A percentile compares a stretch with the other conserved stretches of the same genome.
These are phyloP conservation scores for Tetrax tetrax DNA, from an alignment of 2,113 vertebrate species.

Conservation along the genomic window DNA sequence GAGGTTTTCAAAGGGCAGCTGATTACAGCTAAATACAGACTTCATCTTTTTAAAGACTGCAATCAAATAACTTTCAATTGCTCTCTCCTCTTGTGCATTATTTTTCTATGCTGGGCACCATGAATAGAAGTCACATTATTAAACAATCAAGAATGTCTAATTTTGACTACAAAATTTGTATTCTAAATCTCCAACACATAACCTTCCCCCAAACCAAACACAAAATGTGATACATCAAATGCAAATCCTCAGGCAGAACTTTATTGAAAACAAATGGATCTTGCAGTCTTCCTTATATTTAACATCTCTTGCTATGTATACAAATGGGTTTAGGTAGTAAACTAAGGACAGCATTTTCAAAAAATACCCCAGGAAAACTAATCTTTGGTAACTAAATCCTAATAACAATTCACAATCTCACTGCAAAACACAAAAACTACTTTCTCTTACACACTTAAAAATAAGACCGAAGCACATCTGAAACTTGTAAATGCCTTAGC, in stretches of 20 bases:
- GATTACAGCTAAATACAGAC: slow-evolving; percentile 78
- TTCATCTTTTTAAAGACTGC: slow-evolving; percentile 69
- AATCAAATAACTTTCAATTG: slow-evolving; percentile 77
- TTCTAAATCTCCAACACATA: not conserved
- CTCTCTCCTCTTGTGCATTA: slow-evolving; percentile 66
- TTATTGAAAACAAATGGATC: slow-evolving; percentile 31
- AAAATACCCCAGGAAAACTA: not conserved
- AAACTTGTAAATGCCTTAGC: not conserved
- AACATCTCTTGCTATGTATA: not conserved
- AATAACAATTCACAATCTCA: not conserved
- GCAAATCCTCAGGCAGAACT: slow-evolving; percentile 13
- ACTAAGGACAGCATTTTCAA: not conserved
- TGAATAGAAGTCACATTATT: slow-evolving; percentile 74
- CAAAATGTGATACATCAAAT: slow-evolving; percentile 1
- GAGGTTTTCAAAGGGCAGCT: slow-evolving; percentile 77
- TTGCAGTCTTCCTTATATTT: slow-evolving; percentile 26
- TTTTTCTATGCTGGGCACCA: slow-evolving; percentile 53
- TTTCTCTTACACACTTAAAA: not conserved
- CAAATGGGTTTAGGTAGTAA: not conserved
- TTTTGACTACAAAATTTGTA: slow-evolving; percentile 62
- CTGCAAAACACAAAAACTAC: not conserved
- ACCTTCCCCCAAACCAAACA: not conserved
- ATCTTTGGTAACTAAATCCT: not conserved
- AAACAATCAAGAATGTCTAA: slow-evolving; percentile 72
- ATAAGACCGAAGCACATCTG: not conserved